Evolutionary conservation across 2,888 invertebrate genomes (phyloP).

Genomic region (Drosophila kuntzei): DNA sequence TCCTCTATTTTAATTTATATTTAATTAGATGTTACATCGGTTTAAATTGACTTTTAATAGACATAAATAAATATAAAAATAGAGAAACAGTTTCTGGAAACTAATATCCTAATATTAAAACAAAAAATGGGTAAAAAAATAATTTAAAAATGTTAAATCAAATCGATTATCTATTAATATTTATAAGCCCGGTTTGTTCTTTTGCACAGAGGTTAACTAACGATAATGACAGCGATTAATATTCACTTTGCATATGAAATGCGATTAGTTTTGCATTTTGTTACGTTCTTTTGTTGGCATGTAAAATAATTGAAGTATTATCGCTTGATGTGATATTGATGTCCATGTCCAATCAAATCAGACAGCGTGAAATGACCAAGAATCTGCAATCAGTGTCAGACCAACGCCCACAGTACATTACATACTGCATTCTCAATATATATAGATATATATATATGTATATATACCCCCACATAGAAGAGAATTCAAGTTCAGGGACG

Average conservation of each 20-base stretch:
- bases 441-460: background rate
- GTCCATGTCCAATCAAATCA: constrained; percentile 38
- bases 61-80: too few relatives aligned
- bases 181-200: background rate
- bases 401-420: constrained; percentile 11
- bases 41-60: too few relatives aligned
- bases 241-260: constrained; percentile 1
- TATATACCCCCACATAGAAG: background rate
- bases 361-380: constrained; percentile 22
- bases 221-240: background rate
- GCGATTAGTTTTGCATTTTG: background rate
- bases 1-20: too few relatives aligned
- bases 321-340: constrained; percentile 32
- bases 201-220: background rate
- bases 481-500: constrained; percentile 84
- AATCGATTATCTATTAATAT: background rate
- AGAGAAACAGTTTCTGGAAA: too few relatives aligned
- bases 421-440: background rate
- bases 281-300: background rate
- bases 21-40: too few relatives aligned
- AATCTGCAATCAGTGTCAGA: constrained; percentile 23
- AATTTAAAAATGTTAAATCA: too few relatives aligned
- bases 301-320: constrained; percentile 3
- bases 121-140: too few relatives aligned
- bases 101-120: too few relatives aligned